A percentile compares a stretch with the other conserved stretches of the same genome.
Evolutionary conservation across 1,140 invertebrate species (phyloP).

Genomic region (Sinonovacula constricta): DNA sequence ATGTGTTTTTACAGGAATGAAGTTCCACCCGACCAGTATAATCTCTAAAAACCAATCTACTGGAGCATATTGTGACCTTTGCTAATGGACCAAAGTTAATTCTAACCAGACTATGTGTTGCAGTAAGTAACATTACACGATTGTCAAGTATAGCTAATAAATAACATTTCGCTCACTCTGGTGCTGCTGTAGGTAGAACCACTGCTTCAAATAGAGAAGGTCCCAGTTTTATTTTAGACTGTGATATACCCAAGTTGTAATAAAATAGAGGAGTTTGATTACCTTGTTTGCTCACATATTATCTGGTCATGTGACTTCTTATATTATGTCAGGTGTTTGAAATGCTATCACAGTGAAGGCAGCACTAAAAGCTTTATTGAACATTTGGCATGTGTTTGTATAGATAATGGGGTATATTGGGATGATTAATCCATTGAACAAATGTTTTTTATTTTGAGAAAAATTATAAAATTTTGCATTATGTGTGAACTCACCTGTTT

Average conservation of each 20-base stretch:
- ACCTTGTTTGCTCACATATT: background rate
- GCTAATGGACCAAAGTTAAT: conserved; percentile 88
- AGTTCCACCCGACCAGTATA: conserved; percentile 88
- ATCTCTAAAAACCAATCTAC: conserved; percentile 86
- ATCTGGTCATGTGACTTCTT: background rate
- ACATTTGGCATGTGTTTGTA: too few species aligned
- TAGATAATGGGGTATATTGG: too few species aligned
- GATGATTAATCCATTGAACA: too few species aligned
- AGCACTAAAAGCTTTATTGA: too few species aligned
- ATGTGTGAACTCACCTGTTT: too few species aligned
- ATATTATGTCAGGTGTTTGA: too few species aligned
- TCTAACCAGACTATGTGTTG: conserved; percentile 90
- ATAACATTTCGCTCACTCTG: background rate
- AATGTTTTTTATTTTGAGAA: too few species aligned
- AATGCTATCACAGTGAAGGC: too few species aligned
- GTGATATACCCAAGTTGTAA: too few species aligned
- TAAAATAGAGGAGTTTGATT: background rate
- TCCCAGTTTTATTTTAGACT: too few species aligned
- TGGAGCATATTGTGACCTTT: conserved; percentile 87
- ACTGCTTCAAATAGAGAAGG: background rate
- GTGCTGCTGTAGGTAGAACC: background rate
- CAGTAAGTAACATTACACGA: conserved; percentile 82
- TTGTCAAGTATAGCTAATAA: background rate
- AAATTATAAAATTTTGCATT: too few species aligned
- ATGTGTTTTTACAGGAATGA: conserved; percentile 81